Evolutionary conservation across 2,797 vertebrate species (phyloP).

Genomic region (Muraenolepis orangiensis): DNA sequence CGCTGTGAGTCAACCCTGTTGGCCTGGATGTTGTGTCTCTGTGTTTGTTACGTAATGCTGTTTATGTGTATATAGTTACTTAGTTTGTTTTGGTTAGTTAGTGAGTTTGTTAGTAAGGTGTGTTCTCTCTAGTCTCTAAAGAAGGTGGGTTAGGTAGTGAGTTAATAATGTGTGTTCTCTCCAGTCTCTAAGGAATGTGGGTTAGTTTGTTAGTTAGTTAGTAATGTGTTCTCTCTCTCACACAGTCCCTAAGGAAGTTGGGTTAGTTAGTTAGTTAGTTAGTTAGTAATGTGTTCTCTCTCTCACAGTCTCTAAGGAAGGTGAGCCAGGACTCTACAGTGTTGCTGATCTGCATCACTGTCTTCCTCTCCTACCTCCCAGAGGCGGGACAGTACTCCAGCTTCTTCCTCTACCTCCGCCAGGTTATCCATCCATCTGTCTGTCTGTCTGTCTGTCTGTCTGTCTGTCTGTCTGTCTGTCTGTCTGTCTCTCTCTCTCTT

Average conservation of each 20-base stretch:
- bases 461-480: too few relatives aligned
- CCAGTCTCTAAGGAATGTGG: slow-evolving; percentile 89
- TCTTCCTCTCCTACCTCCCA: slow-evolving; percentile 91
- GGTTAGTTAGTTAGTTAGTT: too few relatives aligned
- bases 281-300: slow-evolving; percentile 12
- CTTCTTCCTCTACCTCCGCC: slow-evolving; percentile 93
- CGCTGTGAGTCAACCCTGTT: slow-evolving; percentile 70
- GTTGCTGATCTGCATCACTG: slow-evolving; percentile 88
- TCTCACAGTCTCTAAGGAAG: slow-evolving; percentile 87
- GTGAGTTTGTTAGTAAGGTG: neutral
- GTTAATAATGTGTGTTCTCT: slow-evolving; percentile 18
- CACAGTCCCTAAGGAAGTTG: too few relatives aligned
- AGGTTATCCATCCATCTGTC: slow-evolving; percentile 68
- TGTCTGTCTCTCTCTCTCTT: too few relatives aligned
- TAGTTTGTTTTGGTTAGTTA: too few relatives aligned
- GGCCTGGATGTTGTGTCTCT: neutral
- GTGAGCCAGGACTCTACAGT: slow-evolving; percentile 87
- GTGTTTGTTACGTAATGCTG: too few relatives aligned
- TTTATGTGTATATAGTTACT: too few relatives aligned
- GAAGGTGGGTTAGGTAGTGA: slow-evolving; percentile 75
- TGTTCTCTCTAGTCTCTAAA: slow-evolving; percentile 80
- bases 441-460: neutral
- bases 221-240: too few relatives aligned
- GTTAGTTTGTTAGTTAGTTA: slow-evolving; percentile 77
- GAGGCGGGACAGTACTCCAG: slow-evolving; percentile 96